Evolutionary conservation across 92 coral and sea anemone species (phyloP), one percentile per base, ranked within the genome.

Genomic region (Phenganax subtilis): DNA sequence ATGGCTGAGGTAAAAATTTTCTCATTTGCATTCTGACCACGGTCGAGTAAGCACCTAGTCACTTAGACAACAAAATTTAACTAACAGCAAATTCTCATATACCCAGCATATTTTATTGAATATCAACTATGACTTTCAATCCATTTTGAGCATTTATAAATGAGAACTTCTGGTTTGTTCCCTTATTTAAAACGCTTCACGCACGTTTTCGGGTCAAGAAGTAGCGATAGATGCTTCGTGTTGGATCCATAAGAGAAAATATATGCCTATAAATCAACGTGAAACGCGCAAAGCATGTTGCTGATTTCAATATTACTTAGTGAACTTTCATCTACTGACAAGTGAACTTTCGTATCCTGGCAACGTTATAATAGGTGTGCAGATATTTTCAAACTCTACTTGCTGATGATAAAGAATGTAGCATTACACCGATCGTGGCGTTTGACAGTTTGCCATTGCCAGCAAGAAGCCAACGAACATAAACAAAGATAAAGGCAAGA

Each of bases 401-500:
- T 20, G 25, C 25, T 20, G 25, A 20, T 55, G 17, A 10, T 3
- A 72, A 72, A 0, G 76, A 72, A 51, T 52, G 51, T 25, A 57
- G 76, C 1, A 30, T 69, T 51, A 29, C 14, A 12, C 80, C 80
- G 2, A 56, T 75, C n/a, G 66, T 55, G 25, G 80, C 55, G 30
- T 75, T 55, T 57, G 80, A 75, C 56, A 67, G 80, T 54, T 57
- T 75, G 7, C 80, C 80, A 59, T 51, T 77, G 56, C 71, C 71
- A 77, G 82, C 82, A 59, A 77, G 25, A 68, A 47, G 82, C 82
- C 8, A 60, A 0, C 0, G 51, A 75, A 16, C 66, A 75, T 56
- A 63, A 77, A 77, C 59, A 20, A 20, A 37, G 47, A 1, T 5
- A 37, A 37, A 20, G 25, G 25, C 25, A 20, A 20, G 25, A 20